phyloP scores from a whole-genome alignment of 2,113 vertebrate genomes.

The Peromyscus californicus region DNA sequence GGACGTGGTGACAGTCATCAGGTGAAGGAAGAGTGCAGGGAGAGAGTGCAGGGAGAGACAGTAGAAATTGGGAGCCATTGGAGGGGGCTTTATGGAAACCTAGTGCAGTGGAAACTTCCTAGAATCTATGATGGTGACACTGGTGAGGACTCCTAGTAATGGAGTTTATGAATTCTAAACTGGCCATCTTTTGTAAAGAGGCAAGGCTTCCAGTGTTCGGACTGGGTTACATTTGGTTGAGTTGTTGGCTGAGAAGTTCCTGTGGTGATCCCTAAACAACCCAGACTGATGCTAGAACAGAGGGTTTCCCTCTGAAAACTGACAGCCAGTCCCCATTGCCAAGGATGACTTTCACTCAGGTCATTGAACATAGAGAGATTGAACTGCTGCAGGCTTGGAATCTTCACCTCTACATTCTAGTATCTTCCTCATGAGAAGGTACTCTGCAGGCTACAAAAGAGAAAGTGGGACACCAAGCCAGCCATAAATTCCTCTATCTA shows the following conservation, averaged over 20 bases:
- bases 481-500: not conserved
- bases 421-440: not conserved
- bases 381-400: not conserved
- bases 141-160: no score
- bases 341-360: not conserved
- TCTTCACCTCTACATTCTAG: not conserved
- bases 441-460: not conserved
- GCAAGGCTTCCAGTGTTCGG: not conserved
- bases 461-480: not conserved
- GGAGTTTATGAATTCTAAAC: no score
- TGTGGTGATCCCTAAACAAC: not conserved
- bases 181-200: no score
- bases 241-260: not conserved
- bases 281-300: not conserved
- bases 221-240: not conserved
- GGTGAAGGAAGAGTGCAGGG: no score
- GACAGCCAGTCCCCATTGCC: not conserved
- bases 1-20: no score
- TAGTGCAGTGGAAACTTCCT: no score
- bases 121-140: no score
- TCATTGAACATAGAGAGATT: not conserved
- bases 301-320: not conserved
- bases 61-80: no score
- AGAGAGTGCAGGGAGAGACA: no score
- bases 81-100: no score